A percentile compares a stretch with the other conserved stretches of the same genome.
Conservation (phyloP, 1,140 invertebrate species). For the Venustaconcha ellipsiformis region DNA sequence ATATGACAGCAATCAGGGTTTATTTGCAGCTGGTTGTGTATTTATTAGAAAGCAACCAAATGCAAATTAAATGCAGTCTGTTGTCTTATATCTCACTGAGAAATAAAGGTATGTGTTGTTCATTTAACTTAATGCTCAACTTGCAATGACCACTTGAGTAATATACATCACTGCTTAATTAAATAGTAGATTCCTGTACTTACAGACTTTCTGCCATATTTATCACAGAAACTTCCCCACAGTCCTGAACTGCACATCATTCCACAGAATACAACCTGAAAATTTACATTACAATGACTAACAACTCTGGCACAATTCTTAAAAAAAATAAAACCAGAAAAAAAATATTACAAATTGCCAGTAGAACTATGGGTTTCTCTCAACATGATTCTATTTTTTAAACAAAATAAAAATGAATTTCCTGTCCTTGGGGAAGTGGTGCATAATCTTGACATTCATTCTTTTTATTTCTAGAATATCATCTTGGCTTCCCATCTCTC, state of each 20-base stretch:
- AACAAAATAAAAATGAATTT: no score
- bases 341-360: not conserved
- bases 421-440: no score
- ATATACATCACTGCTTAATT: not conserved
- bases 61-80: not conserved
- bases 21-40: no score
- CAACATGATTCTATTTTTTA: not conserved
- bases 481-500: no score
- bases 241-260: slow-evolving; percentile 98
- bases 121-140: not conserved
- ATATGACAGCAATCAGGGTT: no score
- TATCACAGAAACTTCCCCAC: slow-evolving; percentile 95
- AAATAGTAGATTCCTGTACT: slow-evolving; percentile 30
- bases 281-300: slow-evolving; percentile 48
- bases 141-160: not conserved
- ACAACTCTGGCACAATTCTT: not conserved
- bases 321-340: not conserved
- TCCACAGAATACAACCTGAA: slow-evolving; percentile 90
- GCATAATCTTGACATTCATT: no score
- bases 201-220: slow-evolving; percentile 91
- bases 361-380: not conserved
- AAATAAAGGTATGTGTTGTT: not conserved
- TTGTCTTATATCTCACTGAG: not conserved
- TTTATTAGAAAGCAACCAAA: no score
- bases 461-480: no score